Evolutionary conservation across 2,797 vertebrate species (phyloP).

Genomic region (Coracias cyanogaster): DNA sequence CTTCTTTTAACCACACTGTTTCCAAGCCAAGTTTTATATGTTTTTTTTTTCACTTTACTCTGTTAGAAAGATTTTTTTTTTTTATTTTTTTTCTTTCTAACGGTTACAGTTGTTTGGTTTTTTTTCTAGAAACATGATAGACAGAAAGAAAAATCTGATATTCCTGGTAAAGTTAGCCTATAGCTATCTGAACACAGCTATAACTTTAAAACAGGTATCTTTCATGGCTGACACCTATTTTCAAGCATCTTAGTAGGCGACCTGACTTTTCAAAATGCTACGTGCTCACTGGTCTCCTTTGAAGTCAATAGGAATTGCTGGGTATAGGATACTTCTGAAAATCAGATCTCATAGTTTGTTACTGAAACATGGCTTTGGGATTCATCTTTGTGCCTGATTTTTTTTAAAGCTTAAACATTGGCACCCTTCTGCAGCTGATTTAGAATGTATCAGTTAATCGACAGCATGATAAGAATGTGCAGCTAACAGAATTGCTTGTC

Average conservation of each 20-base stretch:
- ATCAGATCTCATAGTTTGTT: neutral
- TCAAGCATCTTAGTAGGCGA: neutral
- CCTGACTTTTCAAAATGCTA: neutral
- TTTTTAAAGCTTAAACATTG: neutral
- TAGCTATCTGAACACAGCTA: neutral
- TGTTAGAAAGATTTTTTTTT: neutral
- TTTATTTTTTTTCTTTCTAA: neutral
- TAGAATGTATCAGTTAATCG: neutral
- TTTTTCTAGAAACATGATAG: neutral
- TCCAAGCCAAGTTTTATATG: neutral
- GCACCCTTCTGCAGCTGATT: neutral
- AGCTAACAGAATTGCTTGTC: neutral
- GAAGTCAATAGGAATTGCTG: neutral
- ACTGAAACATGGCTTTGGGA: neutral
- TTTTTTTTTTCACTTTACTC: neutral
- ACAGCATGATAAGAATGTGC: neutral
- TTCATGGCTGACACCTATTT: neutral
- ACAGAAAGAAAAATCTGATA: neutral
- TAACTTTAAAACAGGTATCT: neutral
- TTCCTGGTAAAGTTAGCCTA: neutral
- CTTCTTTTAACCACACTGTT: neutral
- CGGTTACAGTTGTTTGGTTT: neutral
- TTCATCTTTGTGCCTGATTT: neutral
- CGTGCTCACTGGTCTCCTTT: neutral
- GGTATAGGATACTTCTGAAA: neutral